Evolutionary conservation across 1,140 invertebrate species (phyloP).

Genomic region (Aphaenogaster ashmeadi): DNA sequence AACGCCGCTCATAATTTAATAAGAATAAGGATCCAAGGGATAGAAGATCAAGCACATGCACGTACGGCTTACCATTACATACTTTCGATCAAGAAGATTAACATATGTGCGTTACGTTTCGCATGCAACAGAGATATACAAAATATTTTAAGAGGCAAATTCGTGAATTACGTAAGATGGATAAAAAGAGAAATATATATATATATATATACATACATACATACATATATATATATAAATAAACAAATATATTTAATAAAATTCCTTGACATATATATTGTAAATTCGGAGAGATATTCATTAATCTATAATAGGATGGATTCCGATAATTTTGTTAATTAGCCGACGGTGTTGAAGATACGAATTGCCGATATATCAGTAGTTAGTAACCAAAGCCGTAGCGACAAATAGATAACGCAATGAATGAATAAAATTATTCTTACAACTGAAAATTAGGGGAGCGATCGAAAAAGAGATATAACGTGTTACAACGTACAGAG

Average conservation of each 20-base stretch:
- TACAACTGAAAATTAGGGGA: conserved; percentile 70
- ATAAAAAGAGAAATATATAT: conserved; percentile 57
- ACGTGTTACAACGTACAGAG: conserved; percentile 54
- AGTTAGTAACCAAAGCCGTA: conserved; percentile 78
- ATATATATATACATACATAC: conserved; percentile 40
- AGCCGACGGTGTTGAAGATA: conserved; percentile 56
- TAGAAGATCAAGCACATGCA: conserved; percentile 13
- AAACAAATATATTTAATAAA: conserved; percentile 74
- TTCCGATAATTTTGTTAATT: conserved; percentile 68
- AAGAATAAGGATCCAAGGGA: conserved; percentile 33
- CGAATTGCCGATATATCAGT: conserved; percentile 76
- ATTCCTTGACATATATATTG: conserved; percentile 49
- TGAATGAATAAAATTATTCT: conserved; percentile 78
- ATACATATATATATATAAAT: conserved; percentile 60
- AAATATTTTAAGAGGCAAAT: conserved; percentile 72
- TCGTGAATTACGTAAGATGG: conserved; percentile 57
- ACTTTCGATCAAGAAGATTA: conserved; percentile 27
- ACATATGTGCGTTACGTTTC: conserved; percentile 60
- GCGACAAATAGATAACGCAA: conserved; percentile 68
- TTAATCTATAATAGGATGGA: conserved; percentile 66
- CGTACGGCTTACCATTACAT: conserved; percentile 13
- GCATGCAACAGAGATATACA: conserved; percentile 20
- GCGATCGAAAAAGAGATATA: conserved; percentile 44
- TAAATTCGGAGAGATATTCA: conserved; percentile 71
- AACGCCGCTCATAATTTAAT: not conserved